phyloP scores from a whole-genome alignment of 2,888 invertebrate genomes.

The Dryocosmus kuriphilus region DNA sequence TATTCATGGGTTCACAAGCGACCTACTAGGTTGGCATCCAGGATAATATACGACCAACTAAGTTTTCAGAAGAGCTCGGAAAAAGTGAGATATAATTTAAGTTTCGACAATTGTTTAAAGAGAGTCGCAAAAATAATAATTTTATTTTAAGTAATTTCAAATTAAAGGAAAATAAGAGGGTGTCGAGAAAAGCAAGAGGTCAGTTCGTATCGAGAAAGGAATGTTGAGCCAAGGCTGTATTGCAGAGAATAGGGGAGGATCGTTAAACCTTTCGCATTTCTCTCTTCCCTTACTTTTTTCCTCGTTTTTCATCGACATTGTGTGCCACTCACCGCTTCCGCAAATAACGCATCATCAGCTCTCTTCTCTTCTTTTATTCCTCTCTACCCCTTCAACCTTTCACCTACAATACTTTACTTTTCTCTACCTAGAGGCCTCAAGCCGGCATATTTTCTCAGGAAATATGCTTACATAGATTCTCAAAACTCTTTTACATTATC shows the following conservation, averaged over 20 bases:
- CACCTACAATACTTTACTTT: slow-evolving; percentile 13
- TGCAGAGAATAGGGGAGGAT: slow-evolving; percentile 1
- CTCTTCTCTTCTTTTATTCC: slow-evolving; percentile 19
- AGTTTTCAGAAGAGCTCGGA: not conserved
- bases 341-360: slow-evolving; percentile 39
- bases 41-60: not conserved
- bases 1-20: slow-evolving; percentile 15
- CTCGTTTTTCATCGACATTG: slow-evolving; percentile 34
- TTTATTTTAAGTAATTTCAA: not conserved
- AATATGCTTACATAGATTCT: slow-evolving; percentile 1
- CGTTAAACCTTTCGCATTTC: slow-evolving; percentile 19
- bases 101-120: not conserved
- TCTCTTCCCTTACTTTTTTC: slow-evolving; percentile 12
- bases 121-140: not conserved
- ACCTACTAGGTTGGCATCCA: not conserved
- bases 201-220: not conserved
- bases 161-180: not conserved
- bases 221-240: slow-evolving; percentile 7
- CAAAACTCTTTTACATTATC: not conserved
- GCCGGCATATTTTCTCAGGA: slow-evolving; percentile 1
- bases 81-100: not conserved
- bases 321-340: slow-evolving; percentile 11
- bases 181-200: not conserved
- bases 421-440: not conserved
- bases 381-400: slow-evolving; percentile 12